Base-by-base conservation (phyloP, 2,888 invertebrate genomes). In the Archaeoteleia sp. region DNA sequence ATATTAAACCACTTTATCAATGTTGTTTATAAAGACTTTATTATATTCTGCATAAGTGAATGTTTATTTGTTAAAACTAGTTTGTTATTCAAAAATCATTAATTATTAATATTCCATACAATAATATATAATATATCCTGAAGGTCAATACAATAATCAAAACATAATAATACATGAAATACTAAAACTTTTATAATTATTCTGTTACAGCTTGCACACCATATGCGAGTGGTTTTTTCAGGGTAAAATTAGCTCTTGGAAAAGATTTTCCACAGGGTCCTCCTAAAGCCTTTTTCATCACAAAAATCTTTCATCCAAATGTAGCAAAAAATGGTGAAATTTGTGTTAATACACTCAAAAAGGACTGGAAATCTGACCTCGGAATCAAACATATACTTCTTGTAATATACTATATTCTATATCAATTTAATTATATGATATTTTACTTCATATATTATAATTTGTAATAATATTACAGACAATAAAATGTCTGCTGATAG, bases 231-330 rank as follows among this genome's bases (percentile, higher is more conserved):
- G 97, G 97, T 45, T 87, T 91, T 75, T 98, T 98, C 87, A 92
- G 92, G 84, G 93, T 97, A 69, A 96, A 96, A 85, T 87, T 98
- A 75, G 92, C 92, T 68, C 89, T 98, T 61, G 95, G 95, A 8
- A 96, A 96, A 87, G 95, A 95, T 85, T 98, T 96, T 86, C 97
- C 97, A 6, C 89, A 92, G 77, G 91, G 92, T 75, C 96, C 97
- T 73, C 97, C 97, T 39, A 96, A 96, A 87, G 97, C 94, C 55
- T 92, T 88, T 87, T 98, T 98, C 86, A 88, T 96, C 67, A 98
- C 97, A 51, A 95, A 95, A 89, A 95, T 98, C 83, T 98, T 98
- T 88, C 97, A 98, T 87, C 97, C 97, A 15, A 98, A 98, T 88
- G 97, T 98, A 76, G 93, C 97, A 42, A 87, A 90, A 66, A 95